phyloP scores from a whole-genome alignment of 2,113 vertebrate species.

The Casuarius casuarius region DNA sequence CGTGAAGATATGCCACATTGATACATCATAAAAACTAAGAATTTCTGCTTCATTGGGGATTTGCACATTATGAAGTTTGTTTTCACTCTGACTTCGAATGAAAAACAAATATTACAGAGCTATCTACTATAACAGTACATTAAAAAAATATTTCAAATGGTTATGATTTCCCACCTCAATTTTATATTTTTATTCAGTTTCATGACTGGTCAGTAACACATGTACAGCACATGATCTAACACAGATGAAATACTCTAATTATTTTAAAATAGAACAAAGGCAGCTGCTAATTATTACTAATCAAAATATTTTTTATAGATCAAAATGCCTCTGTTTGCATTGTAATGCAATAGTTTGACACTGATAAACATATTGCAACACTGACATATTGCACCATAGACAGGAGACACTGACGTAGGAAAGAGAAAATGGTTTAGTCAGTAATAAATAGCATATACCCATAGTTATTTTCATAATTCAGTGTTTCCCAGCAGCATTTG shows the following conservation, averaged over 20 bases:
- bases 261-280: conserved; percentile 61
- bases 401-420: conserved; percentile 19
- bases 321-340: conserved; percentile 43
- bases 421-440: background rate
- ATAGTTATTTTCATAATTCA: background rate
- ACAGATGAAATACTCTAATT: conserved; percentile 40
- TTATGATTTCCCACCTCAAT: background rate
- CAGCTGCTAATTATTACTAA: conserved; percentile 38
- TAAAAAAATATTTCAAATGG: background rate
- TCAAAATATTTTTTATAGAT: conserved; percentile 33
- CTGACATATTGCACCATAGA: conserved; percentile 43
- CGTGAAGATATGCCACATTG: background rate
- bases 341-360: conserved; percentile 58
- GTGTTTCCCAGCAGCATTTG: background rate
- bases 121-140: background rate
- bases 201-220: background rate
- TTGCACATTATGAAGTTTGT: background rate
- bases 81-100: background rate
- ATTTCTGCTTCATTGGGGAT: background rate
- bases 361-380: conserved; percentile 45
- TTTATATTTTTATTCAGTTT: background rate
- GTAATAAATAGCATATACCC: background rate
- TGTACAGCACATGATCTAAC: conserved; percentile 11
- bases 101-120: background rate
- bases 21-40: background rate